Conservation (phyloP, 2,113 vertebrate genomes). For the Hemichromis elongatus region DNA sequence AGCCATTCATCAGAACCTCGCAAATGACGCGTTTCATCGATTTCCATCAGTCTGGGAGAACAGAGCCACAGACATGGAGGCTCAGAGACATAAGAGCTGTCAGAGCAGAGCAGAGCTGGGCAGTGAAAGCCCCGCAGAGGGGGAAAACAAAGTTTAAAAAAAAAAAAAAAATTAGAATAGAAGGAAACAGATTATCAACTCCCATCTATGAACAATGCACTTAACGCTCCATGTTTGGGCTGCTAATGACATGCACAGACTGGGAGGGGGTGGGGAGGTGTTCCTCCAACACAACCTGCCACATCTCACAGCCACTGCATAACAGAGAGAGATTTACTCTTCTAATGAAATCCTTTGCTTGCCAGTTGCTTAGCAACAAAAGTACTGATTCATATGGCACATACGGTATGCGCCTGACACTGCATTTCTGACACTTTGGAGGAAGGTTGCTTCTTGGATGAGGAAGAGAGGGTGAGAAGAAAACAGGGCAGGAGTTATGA, state of each 20-base stretch:
- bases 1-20: slow-evolving; percentile 32
- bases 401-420: slow-evolving; percentile 55
- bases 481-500: neutral
- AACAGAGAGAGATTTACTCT: slow-evolving; percentile 54
- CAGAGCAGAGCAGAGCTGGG: neutral
- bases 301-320: slow-evolving; percentile 63
- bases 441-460: slow-evolving; percentile 10
- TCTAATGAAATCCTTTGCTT: slow-evolving; percentile 66
- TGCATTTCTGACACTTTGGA: slow-evolving; percentile 62
- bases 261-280: slow-evolving; percentile 26
- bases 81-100: neutral
- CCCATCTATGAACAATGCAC: slow-evolving; percentile 36
- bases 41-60: slow-evolving; percentile 11
- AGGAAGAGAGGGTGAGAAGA: neutral
- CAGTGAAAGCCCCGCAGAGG: neutral
- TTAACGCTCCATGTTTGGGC: slow-evolving; percentile 39
- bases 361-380: slow-evolving; percentile 74
- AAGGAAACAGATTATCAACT: slow-evolving; percentile 48
- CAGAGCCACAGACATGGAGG: neutral
- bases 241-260: slow-evolving; percentile 54
- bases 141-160: neutral
- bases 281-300: slow-evolving; percentile 53
- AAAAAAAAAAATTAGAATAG: slow-evolving; percentile 1
- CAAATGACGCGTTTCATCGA: slow-evolving; percentile 27
- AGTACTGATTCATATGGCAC: slow-evolving; percentile 62